Percentiles rank a stretch among this genome's conserved stretches.
phyloP scores from a whole-genome alignment of 1,140 invertebrate species.

The Philotrypesis tridentata region DNA sequence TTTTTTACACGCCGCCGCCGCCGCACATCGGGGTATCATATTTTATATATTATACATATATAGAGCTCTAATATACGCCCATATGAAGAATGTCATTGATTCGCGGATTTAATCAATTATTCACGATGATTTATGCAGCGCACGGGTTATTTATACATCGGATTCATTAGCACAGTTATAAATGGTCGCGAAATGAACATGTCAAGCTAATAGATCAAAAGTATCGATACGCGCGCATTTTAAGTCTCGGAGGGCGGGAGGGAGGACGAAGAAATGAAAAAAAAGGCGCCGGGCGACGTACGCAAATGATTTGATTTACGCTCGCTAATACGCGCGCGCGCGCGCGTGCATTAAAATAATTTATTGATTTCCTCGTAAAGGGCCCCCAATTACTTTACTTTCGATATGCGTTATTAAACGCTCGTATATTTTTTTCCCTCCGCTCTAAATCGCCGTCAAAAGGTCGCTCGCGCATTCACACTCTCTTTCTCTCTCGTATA shows the following conservation, averaged over 20 bases:
- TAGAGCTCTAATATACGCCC: slow-evolving; percentile 23
- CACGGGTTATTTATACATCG: background rate
- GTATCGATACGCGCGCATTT: background rate
- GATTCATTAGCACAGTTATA: background rate
- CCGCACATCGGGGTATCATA: too few species aligned
- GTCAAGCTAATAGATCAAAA: background rate
- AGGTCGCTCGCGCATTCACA: background rate
- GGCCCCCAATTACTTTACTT: background rate
- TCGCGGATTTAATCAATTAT: slow-evolving; percentile 19
- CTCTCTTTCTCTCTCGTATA: background rate
- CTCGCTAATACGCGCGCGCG: background rate
- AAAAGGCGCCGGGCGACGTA: too few species aligned
- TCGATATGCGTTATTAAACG: background rate
- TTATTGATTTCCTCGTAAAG: background rate
- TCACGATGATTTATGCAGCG: slow-evolving; percentile 15
- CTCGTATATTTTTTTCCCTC: background rate
- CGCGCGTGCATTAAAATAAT: background rate
- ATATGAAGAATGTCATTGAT: slow-evolving; percentile 32
- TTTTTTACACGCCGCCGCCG: background rate
- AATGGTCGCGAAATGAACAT: background rate
- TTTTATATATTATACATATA: slow-evolving; percentile 30
- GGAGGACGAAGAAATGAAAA: too few species aligned
- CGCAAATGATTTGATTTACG: background rate
- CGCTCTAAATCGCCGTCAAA: background rate
- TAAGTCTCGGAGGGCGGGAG: too few species aligned